Evolutionary conservation across 2,113 vertebrate genomes (phyloP).

Genomic region (Climacteris rufus): DNA sequence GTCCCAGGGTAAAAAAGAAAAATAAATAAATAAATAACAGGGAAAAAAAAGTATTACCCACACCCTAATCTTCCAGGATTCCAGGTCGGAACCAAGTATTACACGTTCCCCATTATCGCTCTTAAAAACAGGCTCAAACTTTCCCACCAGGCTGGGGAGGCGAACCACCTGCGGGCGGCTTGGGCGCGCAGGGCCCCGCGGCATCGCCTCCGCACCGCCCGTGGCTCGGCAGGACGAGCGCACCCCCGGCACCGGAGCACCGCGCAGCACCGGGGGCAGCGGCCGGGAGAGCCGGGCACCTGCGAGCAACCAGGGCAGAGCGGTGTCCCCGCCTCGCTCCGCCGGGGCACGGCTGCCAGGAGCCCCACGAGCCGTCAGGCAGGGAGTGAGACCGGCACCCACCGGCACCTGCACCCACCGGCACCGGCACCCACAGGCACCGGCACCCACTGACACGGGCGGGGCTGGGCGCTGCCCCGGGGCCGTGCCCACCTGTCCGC

Average conservation of each 20-base stretch:
- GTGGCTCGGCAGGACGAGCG: not conserved
- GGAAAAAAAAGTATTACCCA: fast-evolving
- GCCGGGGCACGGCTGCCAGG: not conserved
- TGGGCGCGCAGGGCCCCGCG: not conserved
- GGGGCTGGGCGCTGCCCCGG: not conserved
- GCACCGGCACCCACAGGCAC: not conserved
- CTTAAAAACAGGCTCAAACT: not conserved
- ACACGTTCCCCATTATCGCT: not conserved
- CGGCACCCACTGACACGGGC: not conserved
- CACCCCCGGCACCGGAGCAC: not conserved
- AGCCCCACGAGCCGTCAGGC: not conserved
- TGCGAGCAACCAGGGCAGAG: not conserved
- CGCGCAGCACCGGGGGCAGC: not conserved
- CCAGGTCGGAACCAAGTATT: not conserved
- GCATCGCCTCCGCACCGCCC: not conserved
- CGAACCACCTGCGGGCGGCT: not conserved
- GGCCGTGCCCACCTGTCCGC: not conserved
- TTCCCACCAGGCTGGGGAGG: not conserved
- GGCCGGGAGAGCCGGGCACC: not conserved
- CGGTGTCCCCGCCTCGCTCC: not conserved
- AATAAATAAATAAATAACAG: not conserved
- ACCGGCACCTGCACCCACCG: not conserved
- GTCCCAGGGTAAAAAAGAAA: fast-evolving
- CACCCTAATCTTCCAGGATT: not conserved
- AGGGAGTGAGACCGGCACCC: not conserved